phyloP scores from a whole-genome alignment of 2,113 vertebrate species.

The Labeo catla region DNA sequence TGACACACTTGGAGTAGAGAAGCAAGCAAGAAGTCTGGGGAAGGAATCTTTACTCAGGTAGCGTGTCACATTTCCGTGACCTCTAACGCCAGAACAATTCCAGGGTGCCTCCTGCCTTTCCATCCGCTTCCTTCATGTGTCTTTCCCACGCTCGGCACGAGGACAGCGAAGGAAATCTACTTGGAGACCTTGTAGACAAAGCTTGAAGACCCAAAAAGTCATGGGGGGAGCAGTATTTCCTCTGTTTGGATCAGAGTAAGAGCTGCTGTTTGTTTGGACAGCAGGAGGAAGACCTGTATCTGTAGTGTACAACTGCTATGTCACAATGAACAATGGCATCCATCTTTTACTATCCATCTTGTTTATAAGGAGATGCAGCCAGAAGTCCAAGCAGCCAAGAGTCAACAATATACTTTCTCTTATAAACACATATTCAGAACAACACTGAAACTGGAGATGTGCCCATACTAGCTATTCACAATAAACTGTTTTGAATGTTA shows the following conservation, averaged over 20 bases:
- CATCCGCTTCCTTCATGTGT: conserved; percentile 77
- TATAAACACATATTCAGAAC: conserved; percentile 59
- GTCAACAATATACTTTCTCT: conserved; percentile 48
- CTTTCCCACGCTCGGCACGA: conserved; percentile 79
- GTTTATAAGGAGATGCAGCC: conserved; percentile 56
- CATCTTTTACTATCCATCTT: conserved; percentile 61
- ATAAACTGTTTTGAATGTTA: conserved; percentile 33
- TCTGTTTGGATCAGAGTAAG: conserved; percentile 70
- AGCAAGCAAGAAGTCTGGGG: conserved; percentile 62
- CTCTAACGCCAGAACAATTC: conserved; percentile 80
- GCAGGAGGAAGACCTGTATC: conserved; percentile 65
- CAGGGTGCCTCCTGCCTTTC: conserved; percentile 73
- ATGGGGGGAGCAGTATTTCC: conserved; percentile 65
- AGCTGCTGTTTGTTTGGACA: conserved; percentile 70
- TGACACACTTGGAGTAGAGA: conserved; percentile 53
- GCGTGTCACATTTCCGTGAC: conserved; percentile 77
- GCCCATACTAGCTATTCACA: conserved; percentile 50
- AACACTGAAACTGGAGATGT: conserved; percentile 44
- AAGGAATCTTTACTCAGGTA: conserved; percentile 79
- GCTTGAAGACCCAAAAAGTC: conserved; percentile 58
- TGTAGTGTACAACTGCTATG: conserved; percentile 56
- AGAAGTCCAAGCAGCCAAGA: conserved; percentile 58
- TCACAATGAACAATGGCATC: conserved; percentile 68
- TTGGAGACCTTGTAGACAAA: conserved; percentile 75
- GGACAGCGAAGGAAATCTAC: conserved; percentile 79